A percentile compares a stretch with the other conserved stretches of the same genome.
Evolutionary conservation across 2,113 vertebrate genomes (phyloP).

Genomic region (Alethe diademata): DNA sequence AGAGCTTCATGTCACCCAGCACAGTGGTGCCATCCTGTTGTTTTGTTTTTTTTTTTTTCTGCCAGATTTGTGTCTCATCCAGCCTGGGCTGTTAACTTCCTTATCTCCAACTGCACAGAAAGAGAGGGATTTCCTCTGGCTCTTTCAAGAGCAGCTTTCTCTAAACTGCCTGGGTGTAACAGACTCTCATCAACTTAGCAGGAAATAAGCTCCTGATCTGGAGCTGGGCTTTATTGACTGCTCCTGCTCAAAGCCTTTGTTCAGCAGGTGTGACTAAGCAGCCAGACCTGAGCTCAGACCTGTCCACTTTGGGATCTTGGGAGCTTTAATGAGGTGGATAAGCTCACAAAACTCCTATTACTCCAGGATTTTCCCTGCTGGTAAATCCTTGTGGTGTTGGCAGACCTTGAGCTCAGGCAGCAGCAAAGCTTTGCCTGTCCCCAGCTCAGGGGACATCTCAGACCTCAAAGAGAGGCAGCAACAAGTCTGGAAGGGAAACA

Average conservation of each 20-base stretch:
- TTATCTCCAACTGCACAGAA: slow-evolving; percentile 14
- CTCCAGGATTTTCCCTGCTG: not conserved
- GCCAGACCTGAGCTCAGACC: slow-evolving; percentile 32
- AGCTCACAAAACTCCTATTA: not conserved
- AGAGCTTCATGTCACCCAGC: not conserved
- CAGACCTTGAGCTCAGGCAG: not conserved
- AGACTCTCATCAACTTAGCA: slow-evolving; percentile 25
- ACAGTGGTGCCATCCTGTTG: not conserved
- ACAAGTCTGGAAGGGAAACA: not conserved
- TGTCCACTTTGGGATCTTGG: not conserved
- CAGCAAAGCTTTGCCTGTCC: not conserved
- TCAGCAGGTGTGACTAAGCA: slow-evolving; percentile 32
- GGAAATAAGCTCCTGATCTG: slow-evolving; percentile 18
- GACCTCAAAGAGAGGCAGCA: not conserved
- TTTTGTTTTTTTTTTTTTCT: not conserved
- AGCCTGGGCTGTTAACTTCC: not conserved
- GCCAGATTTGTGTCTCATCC: not conserved
- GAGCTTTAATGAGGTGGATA: slow-evolving; percentile 16
- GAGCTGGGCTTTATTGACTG: not conserved
- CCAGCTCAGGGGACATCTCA: not conserved
- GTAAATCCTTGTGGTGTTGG: not conserved
- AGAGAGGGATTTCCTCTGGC: slow-evolving; percentile 22
- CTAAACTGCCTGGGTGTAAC: slow-evolving; percentile 22
- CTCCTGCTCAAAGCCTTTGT: slow-evolving; percentile 48
- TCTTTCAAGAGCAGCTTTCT: slow-evolving; percentile 34